Percentiles rank a stretch among this genome's conserved stretches.
phyloP scores from a whole-genome alignment of 2,888 invertebrate species.

The Drosophila subsilvestris region DNA sequence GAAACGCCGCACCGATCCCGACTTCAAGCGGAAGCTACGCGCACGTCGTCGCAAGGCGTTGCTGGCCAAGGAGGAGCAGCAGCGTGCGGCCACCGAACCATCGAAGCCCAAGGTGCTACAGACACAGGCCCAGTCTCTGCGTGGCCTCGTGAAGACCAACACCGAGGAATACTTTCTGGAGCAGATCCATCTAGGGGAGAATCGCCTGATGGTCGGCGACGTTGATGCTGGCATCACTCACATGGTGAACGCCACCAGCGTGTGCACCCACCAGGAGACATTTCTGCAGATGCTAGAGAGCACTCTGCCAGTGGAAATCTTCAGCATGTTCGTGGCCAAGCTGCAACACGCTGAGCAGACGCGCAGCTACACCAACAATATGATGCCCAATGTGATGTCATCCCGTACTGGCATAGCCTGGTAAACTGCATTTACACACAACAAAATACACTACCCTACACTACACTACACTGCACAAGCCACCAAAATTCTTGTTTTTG shows the following conservation, averaged over 20 bases:
- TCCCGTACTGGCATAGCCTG: background rate
- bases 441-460: too few species aligned
- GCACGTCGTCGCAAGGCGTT: constrained; percentile 87
- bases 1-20: constrained; percentile 95
- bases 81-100: too few species aligned
- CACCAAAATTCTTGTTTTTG: background rate
- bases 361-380: background rate
- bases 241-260: constrained; percentile 96
- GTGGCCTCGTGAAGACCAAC: constrained; percentile 26
- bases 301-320: constrained; percentile 97
- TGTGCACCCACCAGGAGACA: constrained; percentile 91
- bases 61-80: background rate
- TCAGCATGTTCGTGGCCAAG: constrained; percentile 92
- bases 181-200: constrained; percentile 96
- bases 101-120: background rate
- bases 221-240: constrained; percentile 96
- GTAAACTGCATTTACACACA: background rate
- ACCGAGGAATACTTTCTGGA: constrained; percentile 85
- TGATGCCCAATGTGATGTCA: constrained; percentile 14
- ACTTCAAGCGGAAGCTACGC: constrained; percentile 96
- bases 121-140: background rate
- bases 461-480: background rate
- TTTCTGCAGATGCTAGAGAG: constrained; percentile 89
- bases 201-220: constrained; percentile 92
- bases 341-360: constrained; percentile 67